phyloP scores from a whole-genome alignment of 2,797 vertebrate genomes.

The Urosaurus nigricauda region DNA sequence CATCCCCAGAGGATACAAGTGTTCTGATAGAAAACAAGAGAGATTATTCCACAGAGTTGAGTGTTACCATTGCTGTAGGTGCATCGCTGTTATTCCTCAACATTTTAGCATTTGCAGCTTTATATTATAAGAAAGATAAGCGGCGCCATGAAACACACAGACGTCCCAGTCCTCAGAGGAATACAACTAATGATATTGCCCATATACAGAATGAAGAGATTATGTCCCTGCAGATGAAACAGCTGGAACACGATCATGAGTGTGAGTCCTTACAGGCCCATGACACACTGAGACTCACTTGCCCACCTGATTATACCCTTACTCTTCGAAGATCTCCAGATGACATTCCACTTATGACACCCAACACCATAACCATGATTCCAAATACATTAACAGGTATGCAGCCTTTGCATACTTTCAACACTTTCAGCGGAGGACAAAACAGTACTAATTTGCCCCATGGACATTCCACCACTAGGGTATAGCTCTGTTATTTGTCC shows the following conservation, averaged over 20 bases:
- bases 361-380: slow-evolving; percentile 98
- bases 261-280: slow-evolving; percentile 90
- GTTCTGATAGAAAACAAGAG: slow-evolving; percentile 93
- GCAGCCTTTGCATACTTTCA: slow-evolving; percentile 96
- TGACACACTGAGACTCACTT: slow-evolving; percentile 89
- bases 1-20: slow-evolving; percentile 85
- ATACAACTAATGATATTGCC: slow-evolving; percentile 87
- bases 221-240: slow-evolving; percentile 95
- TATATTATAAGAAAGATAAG: slow-evolving; percentile 98
- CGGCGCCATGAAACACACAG: slow-evolving; percentile 91
- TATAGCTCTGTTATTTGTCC: slow-evolving; percentile 85
- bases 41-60: slow-evolving; percentile 94
- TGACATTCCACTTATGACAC: slow-evolving; percentile 93
- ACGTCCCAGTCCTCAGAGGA: slow-evolving; percentile 88
- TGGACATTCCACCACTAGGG: slow-evolving; percentile 94
- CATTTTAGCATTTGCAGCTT: slow-evolving; percentile 93
- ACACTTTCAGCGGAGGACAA: slow-evolving; percentile 91
- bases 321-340: slow-evolving; percentile 93
- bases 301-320: slow-evolving; percentile 94
- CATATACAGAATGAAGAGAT: slow-evolving; percentile 94
- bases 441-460: slow-evolving; percentile 96
- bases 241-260: slow-evolving; percentile 91
- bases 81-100: slow-evolving; percentile 94
- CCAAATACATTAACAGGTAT: slow-evolving; percentile 92
- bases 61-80: slow-evolving; percentile 93